Base-by-base conservation (phyloP, 2,888 invertebrate genomes). In the Chymomyza procnemis region DNA sequence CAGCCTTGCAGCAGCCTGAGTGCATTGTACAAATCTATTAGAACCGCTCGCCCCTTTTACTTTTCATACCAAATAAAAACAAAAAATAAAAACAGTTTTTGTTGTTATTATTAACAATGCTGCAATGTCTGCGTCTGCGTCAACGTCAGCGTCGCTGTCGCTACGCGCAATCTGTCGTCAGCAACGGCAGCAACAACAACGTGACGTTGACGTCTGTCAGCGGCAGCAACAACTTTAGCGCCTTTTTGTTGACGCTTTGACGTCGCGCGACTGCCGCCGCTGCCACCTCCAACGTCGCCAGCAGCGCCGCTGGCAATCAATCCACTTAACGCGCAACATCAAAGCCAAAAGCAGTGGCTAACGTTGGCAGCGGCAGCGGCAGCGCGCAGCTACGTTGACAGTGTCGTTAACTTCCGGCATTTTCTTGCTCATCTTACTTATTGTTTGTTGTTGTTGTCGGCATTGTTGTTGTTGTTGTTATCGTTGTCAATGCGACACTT, bases 371-470 rank as follows among this genome's bases (percentile, higher is more conserved):
- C 3, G 50, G 2, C 12, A 8, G 18, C 9, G 55, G 21, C 67
- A 61, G 57, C 60, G 70, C 14, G 56, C 76, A 55, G 62, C 61
- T 50, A 61, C 69, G 81, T 78, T 72, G 74, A 69, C 67, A 69
- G 70, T 64, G 67, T 56, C 70, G 64, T 74, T 83, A 66, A 75
- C 80, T 81, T 85, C 80, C 86, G 80, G 85, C 85, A 80, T 80
- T 76, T 50, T 50, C 50, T 18, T 19, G 16, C 50, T 50, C 50
- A 50, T 19, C 18, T 50, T 19, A 19, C 50, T 18, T 50, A 50
- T 6, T 50, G 18, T 50, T n/a, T 50, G n/a, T 52, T 57, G 18
- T 50, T 55, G n/a, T n/a, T n/a, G n/a, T n/a, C n/a, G n/a, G n/a
- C n/a, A n/a, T n/a, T n/a, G n/a, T 21, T 68, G 18, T 48, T 67